Conservation (phyloP, 2,888 invertebrate species). For the Melipona bicolor region DNA sequence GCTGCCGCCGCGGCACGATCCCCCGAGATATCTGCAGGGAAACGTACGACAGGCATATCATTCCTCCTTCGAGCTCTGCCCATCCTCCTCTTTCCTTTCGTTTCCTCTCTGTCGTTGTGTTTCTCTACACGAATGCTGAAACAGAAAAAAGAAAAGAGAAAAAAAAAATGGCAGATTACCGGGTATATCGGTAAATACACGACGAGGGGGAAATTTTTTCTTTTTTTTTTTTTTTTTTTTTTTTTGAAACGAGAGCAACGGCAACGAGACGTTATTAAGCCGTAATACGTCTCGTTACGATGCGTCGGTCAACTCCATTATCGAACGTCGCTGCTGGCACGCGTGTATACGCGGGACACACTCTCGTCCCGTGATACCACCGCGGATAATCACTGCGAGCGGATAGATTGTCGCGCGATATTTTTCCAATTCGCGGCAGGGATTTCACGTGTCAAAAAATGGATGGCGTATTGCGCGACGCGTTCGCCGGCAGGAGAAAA, state of each 20-base stretch:
- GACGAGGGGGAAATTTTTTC: not conserved
- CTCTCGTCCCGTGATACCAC: not conserved
- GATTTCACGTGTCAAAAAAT: constrained; percentile 44
- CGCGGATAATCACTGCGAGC: constrained; percentile 36
- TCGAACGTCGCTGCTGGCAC: not conserved
- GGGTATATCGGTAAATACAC: not conserved
- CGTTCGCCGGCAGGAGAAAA: not conserved
- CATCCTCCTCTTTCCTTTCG: not conserved
- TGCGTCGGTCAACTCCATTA: constrained; percentile 27
- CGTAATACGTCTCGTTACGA: constrained; percentile 32
- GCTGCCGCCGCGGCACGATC: constrained; percentile 42
- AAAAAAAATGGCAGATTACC: constrained; percentile 1
- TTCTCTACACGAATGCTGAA: not conserved
- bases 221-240: not conserved
- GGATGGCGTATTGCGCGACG: constrained; percentile 8
- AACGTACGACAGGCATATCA: constrained; percentile 61
- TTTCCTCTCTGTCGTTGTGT: not conserved
- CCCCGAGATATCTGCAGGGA: constrained; percentile 63
- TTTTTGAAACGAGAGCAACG: not conserved
- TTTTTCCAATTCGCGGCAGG: constrained; percentile 43
- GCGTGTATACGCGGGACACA: not conserved
- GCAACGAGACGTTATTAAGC: constrained; percentile 23
- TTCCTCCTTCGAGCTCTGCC: constrained; percentile 33
- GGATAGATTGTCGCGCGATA: constrained; percentile 36
- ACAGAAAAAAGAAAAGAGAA: not conserved